phyloP scores from a whole-genome alignment of 2,888 invertebrate species.

The Cremastinae sp. region DNA sequence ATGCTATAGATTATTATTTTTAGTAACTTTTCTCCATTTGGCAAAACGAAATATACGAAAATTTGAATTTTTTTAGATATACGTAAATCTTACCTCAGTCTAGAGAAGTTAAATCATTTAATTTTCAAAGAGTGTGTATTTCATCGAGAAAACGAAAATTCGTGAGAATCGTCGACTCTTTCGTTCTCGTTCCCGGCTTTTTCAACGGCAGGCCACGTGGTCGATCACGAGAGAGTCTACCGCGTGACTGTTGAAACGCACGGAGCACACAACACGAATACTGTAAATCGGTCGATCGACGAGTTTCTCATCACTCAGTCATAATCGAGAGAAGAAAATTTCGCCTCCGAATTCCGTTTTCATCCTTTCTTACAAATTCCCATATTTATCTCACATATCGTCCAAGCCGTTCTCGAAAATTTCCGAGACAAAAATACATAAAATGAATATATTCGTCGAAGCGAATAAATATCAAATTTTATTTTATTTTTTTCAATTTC shows the following conservation, averaged over 20 bases:
- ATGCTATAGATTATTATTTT: no score
- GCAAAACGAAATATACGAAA: no score
- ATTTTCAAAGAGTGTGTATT: background rate
- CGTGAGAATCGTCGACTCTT: background rate
- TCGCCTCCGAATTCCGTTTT: background rate
- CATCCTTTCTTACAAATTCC: background rate
- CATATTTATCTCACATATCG: background rate
- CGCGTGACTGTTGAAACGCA: conserved; percentile 3
- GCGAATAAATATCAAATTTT: no score
- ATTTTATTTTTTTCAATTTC: background rate
- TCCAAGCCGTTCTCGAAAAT: background rate
- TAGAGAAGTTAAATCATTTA: background rate
- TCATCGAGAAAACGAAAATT: conserved; percentile 5
- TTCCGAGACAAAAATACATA: background rate
- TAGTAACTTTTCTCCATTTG: no score
- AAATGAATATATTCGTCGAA: background rate
- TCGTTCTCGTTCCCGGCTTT: background rate
- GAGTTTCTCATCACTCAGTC: conserved; percentile 2
- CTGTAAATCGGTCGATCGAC: background rate
- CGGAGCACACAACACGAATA: background rate
- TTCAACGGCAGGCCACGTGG: conserved; percentile 9
- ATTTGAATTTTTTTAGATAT: background rate
- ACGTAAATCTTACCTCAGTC: background rate
- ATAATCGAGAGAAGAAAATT: no score
- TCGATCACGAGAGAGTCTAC: background rate